phyloP scores from a whole-genome alignment of 2,888 invertebrate species.

The Phalera bucephala region DNA sequence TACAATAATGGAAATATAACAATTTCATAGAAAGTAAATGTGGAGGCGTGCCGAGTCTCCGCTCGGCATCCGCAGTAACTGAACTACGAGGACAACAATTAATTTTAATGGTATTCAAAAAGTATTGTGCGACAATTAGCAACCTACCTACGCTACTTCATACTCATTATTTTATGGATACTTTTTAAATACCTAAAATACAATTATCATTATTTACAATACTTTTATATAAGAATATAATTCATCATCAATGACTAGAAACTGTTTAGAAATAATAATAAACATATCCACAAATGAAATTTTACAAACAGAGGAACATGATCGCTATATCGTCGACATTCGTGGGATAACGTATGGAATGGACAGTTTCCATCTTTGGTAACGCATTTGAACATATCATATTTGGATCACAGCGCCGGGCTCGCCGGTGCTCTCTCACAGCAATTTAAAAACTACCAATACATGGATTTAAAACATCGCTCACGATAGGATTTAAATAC shows the following conservation, averaged over 20 bases:
- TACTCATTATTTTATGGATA: slow-evolving; percentile 40
- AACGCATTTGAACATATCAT: slow-evolving; percentile 66
- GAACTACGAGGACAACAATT: not conserved
- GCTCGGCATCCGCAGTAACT: too few relatives aligned
- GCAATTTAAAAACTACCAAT: not conserved
- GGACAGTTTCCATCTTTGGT: slow-evolving; percentile 71
- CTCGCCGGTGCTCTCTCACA: not conserved
- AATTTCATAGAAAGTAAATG: slow-evolving; percentile 10
- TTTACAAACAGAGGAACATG: slow-evolving; percentile 56
- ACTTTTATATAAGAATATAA: slow-evolving; percentile 67
- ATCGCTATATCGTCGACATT: slow-evolving; percentile 33
- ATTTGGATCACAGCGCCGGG: slow-evolving; percentile 35
- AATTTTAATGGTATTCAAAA: slow-evolving; percentile 35
- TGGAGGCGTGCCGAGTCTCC: too few relatives aligned
- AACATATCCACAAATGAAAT: slow-evolving; percentile 43
- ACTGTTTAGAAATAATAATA: slow-evolving; percentile 63
- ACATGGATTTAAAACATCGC: slow-evolving; percentile 10
- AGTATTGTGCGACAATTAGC: slow-evolving; percentile 72
- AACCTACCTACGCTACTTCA: slow-evolving; percentile 56
- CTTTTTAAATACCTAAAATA: slow-evolving; percentile 62
- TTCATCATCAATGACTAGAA: slow-evolving; percentile 72
- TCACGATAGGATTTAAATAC: slow-evolving; percentile 43
- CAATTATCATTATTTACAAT: slow-evolving; percentile 58
- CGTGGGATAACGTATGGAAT: slow-evolving; percentile 51
- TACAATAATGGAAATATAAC: slow-evolving; percentile 19